Base-by-base conservation (phyloP, 2,797 vertebrate species). In the Bryconaethiops microstoma region DNA sequence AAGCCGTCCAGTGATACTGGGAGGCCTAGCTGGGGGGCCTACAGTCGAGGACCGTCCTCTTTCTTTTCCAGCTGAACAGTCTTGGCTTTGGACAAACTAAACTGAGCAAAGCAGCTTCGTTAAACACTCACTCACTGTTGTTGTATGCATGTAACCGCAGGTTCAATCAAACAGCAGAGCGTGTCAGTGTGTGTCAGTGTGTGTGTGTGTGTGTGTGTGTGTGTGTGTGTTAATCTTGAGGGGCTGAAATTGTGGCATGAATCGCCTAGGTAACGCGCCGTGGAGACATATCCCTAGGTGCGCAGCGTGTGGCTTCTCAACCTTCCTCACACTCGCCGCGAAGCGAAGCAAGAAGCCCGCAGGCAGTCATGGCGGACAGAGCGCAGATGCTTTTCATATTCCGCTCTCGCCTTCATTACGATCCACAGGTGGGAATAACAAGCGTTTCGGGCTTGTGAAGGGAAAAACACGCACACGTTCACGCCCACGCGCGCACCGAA, bases 231-330 rank as follows among this genome's bases (percentile, higher is more conserved):
- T 55, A 45, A 81, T 48, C 45, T 54, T 13, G 62, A 87, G 68
- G 60, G 76, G 81, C 76, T 45, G 54, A 83, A 82, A 82, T 74
- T 57, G 67, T 59, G 25, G 45, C 21, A 29, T 63, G 82, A 78
- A 83, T 76, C n/a, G 25, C 69, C 50, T 71, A 54, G 69, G 23
- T 71, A 86, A 82, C 74, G 75, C 52, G 14, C 81, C 75, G 50
- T 4, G 63, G 19, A 50, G 17, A 17, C n/a, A 19, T 80, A 59
- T 54, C 85, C 83, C 62, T 14, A 87, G 76, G 74, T 84, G 86
- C 87, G 81, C 87, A 81, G 86, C 63, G 17, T 79, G 87, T 40
- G 39, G 75, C 25, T 72, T 81, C 75, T 86, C 80, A 82, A 72
- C 21, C 57, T 74, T 76, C 25, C 73, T 84, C 79, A 85, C 82